phyloP scores from a whole-genome alignment of 2,888 invertebrate species.

The Brenthis hecate region DNA sequence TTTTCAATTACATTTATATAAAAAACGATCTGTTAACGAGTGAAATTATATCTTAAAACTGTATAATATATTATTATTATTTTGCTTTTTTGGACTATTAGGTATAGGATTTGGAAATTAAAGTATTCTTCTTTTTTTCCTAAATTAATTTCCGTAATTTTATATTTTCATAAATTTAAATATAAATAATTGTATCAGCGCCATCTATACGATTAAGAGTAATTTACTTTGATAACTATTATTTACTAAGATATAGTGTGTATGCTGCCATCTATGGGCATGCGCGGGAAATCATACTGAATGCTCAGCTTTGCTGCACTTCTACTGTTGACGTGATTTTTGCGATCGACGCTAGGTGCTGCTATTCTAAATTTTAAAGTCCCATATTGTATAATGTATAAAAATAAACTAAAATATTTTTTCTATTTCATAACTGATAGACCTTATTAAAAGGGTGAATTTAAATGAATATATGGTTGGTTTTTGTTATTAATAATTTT shows the following conservation, averaged over 20 bases:
- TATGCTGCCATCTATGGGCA: conserved; percentile 70
- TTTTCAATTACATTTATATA: too few species aligned
- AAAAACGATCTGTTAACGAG: too few species aligned
- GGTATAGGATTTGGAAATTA: too few species aligned
- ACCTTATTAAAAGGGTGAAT: too few species aligned
- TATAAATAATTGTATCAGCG: conserved; percentile 41
- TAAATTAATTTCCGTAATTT: not conserved
- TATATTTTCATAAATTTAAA: not conserved
- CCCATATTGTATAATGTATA: not conserved
- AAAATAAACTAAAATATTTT: too few species aligned
- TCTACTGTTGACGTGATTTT: conserved; percentile 44
- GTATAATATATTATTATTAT: too few species aligned
- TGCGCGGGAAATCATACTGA: conserved; percentile 56
- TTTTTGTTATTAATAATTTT: too few species aligned
- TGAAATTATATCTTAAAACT: too few species aligned
- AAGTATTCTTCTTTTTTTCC: not conserved
- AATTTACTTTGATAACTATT: conserved; percentile 50
- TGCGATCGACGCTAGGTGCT: conserved; percentile 49
- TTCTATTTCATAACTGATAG: too few species aligned
- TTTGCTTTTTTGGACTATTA: too few species aligned
- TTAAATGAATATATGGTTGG: too few species aligned
- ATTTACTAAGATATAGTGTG: conserved; percentile 34
- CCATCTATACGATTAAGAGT: conserved; percentile 60
- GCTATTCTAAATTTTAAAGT: conserved; percentile 38
- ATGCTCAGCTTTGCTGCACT: conserved; percentile 32